Evolutionary conservation across 2,888 invertebrate genomes (phyloP).

Genomic region (Helobdella robusta): DNA sequence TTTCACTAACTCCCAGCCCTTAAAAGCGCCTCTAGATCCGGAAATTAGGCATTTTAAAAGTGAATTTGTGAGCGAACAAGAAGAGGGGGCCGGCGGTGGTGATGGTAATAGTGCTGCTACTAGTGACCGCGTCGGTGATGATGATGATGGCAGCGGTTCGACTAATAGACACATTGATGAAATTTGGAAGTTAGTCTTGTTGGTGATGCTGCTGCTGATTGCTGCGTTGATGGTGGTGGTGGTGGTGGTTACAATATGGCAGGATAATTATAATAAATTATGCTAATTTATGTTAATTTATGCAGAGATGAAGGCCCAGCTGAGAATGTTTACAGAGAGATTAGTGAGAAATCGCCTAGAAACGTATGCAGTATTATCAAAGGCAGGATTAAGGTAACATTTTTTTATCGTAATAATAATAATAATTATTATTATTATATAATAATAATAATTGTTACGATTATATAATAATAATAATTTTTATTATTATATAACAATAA

Average conservation of each 20-base stretch:
- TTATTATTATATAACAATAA: no score
- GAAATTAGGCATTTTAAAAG: not conserved
- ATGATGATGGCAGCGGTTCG: not conserved
- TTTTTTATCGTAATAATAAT: not conserved
- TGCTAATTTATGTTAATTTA: not conserved
- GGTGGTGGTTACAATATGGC: conserved; percentile 7
- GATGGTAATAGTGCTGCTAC: not conserved
- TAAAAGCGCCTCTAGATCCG: not conserved
- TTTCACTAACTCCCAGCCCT: conserved; percentile 5
- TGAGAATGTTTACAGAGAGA: not conserved
- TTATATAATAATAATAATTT: no score
- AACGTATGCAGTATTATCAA: conserved; percentile 15
- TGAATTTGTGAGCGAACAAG: not conserved
- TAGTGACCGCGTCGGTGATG: not conserved
- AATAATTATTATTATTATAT: not conserved
- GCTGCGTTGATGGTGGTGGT: not conserved
- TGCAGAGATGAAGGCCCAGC: conserved; percentile 17
- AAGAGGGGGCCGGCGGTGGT: not conserved
- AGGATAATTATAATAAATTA: not conserved
- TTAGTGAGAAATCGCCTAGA: not conserved
- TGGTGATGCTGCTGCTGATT: no score
- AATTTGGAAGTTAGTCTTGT: no score
- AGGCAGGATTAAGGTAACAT: conserved; percentile 17
- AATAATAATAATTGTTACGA: no score
- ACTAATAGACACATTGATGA: no score